Conservation (phyloP, 2,888 invertebrate species). For the Amphipyra tragopoginis region DNA sequence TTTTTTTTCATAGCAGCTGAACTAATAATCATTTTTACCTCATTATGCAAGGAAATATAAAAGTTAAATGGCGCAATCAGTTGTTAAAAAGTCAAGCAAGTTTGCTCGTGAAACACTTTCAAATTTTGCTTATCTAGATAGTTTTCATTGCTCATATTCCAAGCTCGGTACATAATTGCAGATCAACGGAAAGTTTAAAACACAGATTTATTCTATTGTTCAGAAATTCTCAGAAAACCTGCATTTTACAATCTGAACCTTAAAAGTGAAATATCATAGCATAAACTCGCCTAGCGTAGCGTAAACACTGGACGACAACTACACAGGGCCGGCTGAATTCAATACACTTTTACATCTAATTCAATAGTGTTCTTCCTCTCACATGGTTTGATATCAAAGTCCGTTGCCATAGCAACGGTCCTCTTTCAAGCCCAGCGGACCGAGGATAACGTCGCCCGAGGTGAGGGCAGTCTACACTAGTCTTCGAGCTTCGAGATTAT, state of each 20-base stretch:
- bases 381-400: conserved; percentile 56
- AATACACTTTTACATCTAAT: conserved; percentile 54
- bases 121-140: no score
- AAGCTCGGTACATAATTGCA: no score
- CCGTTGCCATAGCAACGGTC: conserved; percentile 52
- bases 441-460: conserved; percentile 42
- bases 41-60: no score
- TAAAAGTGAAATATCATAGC: background rate
- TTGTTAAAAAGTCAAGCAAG: no score
- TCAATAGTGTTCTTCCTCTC: conserved; percentile 49
- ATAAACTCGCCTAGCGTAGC: conserved; percentile 3
- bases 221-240: no score
- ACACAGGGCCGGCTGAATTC: conserved; percentile 22
- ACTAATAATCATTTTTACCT: background rate
- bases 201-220: no score
- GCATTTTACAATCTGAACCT: background rate
- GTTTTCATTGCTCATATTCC: no score
- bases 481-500: conserved; percentile 29
- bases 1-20: no score
- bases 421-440: conserved; percentile 52
- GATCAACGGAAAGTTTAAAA: no score
- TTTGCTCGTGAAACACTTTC: no score
- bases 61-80: no score
- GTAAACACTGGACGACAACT: conserved; percentile 1
- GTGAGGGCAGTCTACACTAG: conserved; percentile 30